A percentile compares a stretch with the other conserved stretches of the same genome.
These are phyloP conservation scores for Eupithecia inturbata DNA, from an alignment of 2,888 invertebrate genomes.

Conservation along the genomic window DNA sequence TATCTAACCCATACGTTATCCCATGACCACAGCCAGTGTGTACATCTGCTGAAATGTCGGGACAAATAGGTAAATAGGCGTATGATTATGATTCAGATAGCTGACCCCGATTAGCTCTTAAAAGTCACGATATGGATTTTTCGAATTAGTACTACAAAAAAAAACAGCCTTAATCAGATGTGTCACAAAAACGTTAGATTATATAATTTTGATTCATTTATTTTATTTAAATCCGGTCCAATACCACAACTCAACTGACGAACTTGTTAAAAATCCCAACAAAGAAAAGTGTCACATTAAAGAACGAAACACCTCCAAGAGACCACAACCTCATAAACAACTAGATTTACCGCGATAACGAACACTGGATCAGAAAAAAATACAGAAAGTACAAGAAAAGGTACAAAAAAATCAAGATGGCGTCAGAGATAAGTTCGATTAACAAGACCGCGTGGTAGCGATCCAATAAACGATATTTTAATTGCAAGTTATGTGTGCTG, in stretches of 20 bases:
- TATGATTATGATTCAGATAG: neutral
- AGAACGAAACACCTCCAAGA: conserved; percentile 20
- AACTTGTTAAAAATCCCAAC: conserved; percentile 22
- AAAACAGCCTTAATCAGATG: neutral
- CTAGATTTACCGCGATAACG: conserved; percentile 43
- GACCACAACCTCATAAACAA: conserved; percentile 44
- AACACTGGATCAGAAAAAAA: conserved; percentile 18
- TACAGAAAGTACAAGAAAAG: conserved; percentile 26
- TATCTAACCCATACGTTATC: no score
- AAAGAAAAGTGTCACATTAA: conserved; percentile 29
- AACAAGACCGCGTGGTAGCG: conserved; percentile 44
- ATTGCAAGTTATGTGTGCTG: conserved; percentile 41
- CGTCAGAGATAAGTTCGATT: conserved; percentile 45
- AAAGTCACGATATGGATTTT: neutral
- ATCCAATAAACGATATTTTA: conserved; percentile 46
- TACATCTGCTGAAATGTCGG: neutral
- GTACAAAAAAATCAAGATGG: conserved; percentile 41
- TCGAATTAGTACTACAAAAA: neutral
- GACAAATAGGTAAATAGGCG: neutral
- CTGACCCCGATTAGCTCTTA: neutral
- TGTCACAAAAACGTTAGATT: neutral
- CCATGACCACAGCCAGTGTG: neutral
- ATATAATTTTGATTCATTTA: conserved; percentile 3
- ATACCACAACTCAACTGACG: conserved; percentile 10
- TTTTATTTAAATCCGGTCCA: neutral